Base-by-base conservation (phyloP, 2,888 invertebrate genomes). In the Scrobipalpa atriplicella region DNA sequence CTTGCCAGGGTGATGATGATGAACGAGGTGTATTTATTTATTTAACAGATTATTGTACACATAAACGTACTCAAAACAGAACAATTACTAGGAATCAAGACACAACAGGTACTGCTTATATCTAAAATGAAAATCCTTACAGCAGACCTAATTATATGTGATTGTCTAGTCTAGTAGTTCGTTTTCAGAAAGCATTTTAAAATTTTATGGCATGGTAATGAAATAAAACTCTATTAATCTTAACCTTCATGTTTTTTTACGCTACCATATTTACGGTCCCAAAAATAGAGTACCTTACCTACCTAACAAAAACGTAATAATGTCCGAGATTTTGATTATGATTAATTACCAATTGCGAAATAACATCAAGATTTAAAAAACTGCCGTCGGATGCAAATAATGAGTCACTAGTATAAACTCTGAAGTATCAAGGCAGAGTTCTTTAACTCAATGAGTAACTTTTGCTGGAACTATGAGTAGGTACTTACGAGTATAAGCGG, bases 361-460 rank as follows among this genome's bases (percentile, higher is more conserved):
- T 16, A 38, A 16, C 13, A 8, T 38, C 5, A 58, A 38, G 11
- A 56, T 13, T 13, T 13, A 56, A 56, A 56, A 29, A 56, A 56
- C 19, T 29, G 9, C 6, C 21, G 54, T 56, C 13, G 38, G 58
- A 29, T 58, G 58, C 36, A 38, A 38, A 56, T 13, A 58, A 58
- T 58, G 58, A 58, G 36, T 58, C 58, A 58, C n/a, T 13, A 16
- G 10, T 36, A 36, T 13, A n/a, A 29, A 29, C 56, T 56, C 1
- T 10, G 10, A 16, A 2, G 10, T 52, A 52, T 52, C 11, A 52
- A 52, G 21, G 18, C 18, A 52, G 47, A 47, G 47, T 47, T n/a
- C 47, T 47, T 47, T n/a, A 47, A 47, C 47, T 16, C 16, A 47
- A 47, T 47, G 47, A 47, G 47, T 47, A 47, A 47, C n/a, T n/a